These are phyloP conservation scores for Beris morrisii DNA, from an alignment of 2,888 invertebrate genomes.

Conservation along the genomic window DNA sequence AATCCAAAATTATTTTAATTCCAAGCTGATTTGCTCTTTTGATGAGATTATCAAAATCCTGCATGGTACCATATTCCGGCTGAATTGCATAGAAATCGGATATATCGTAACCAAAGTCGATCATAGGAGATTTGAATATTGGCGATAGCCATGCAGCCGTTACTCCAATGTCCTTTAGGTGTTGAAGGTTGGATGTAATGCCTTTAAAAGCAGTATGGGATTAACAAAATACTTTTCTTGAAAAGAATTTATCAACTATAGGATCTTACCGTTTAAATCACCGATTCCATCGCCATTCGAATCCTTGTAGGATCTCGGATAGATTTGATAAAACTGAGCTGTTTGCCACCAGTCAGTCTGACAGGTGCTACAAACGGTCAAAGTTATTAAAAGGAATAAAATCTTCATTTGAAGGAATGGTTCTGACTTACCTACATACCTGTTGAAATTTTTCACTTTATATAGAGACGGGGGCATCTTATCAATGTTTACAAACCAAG, in stretches of 20 bases:
- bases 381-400: too few relatives aligned
- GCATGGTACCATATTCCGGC: slow-evolving; percentile 65
- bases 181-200: slow-evolving; percentile 59
- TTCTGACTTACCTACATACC: too few relatives aligned
- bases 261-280: slow-evolving; percentile 69
- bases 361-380: too few relatives aligned
- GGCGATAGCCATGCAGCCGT: slow-evolving; percentile 66
- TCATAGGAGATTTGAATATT: slow-evolving; percentile 65
- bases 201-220: slow-evolving; percentile 49
- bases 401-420: too few relatives aligned
- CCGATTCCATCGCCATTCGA: slow-evolving; percentile 85
- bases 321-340: slow-evolving; percentile 81
- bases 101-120: slow-evolving; percentile 69
- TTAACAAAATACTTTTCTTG: too few relatives aligned
- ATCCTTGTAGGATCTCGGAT: slow-evolving; percentile 83
- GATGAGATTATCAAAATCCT: slow-evolving; percentile 64
- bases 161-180: slow-evolving; percentile 61
- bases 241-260: too few relatives aligned
- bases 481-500: too few relatives aligned
- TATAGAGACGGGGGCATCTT: too few relatives aligned
- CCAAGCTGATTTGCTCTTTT: slow-evolving; percentile 55
- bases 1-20: slow-evolving; percentile 63
- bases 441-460: not conserved
- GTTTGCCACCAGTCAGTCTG: slow-evolving; percentile 78
- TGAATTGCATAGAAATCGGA: slow-evolving; percentile 63